phyloP scores from a whole-genome alignment of 2,888 invertebrate genomes.

The Cinara cedri region DNA sequence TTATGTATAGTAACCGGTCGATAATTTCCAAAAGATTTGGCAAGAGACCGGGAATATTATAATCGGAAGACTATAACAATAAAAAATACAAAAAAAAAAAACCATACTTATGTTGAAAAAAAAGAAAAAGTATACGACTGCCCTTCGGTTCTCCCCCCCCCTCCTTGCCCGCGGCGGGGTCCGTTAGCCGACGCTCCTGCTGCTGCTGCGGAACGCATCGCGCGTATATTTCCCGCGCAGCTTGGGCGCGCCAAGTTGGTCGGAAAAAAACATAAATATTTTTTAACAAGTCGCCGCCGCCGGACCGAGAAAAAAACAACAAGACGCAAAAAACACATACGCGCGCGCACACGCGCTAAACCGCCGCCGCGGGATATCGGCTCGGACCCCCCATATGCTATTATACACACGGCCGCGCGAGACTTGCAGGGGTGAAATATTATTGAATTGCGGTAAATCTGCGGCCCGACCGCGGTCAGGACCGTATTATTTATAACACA shows the following conservation, averaged over 20 bases:
- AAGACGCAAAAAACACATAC: constrained; percentile 24
- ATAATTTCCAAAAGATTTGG: constrained; percentile 57
- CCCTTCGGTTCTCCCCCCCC: background rate
- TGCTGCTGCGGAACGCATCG: background rate
- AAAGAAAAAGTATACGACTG: background rate
- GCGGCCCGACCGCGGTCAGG: background rate
- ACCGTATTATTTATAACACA: too few species aligned
- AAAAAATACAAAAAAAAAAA: constrained; percentile 30
- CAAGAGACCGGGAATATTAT: constrained; percentile 53
- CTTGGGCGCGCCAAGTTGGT: constrained; percentile 54
- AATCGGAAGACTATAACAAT: constrained; percentile 56
- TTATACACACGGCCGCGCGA: constrained; percentile 20
- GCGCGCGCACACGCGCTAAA: background rate
- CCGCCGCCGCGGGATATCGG: constrained; percentile 42
- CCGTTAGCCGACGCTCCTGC: background rate
- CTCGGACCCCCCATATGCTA: constrained; percentile 48
- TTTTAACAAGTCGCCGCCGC: constrained; percentile 56
- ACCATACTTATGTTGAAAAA: background rate
- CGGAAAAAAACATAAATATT: constrained; percentile 57
- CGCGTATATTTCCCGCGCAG: constrained; percentile 47
- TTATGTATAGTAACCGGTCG: constrained; percentile 9
- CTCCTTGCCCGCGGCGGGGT: background rate
- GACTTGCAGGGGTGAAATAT: constrained; percentile 46
- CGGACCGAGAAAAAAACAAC: background rate
- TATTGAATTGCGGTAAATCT: constrained; percentile 56